Percentiles rank a stretch among this genome's conserved stretches.
Conservation (phyloP, 2,113 vertebrate genomes). For the Australoheros scitulus region DNA sequence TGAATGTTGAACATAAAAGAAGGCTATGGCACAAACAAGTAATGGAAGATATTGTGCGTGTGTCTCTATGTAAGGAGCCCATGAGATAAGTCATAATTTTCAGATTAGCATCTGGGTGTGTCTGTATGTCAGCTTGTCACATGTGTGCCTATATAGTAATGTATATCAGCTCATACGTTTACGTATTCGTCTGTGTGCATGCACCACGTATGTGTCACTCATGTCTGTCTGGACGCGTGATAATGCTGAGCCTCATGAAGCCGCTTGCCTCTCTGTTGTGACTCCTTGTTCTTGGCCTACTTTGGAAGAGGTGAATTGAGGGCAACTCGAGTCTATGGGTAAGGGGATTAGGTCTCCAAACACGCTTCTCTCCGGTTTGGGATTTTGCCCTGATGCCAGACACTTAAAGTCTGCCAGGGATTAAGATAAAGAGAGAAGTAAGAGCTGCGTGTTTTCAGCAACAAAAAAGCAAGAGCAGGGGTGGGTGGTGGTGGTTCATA, state of each 20-base stretch:
- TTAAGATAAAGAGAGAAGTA: constrained; percentile 81
- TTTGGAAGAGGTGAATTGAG: constrained; percentile 80
- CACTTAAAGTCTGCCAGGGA: constrained; percentile 84
- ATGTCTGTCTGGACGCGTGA: constrained; percentile 49
- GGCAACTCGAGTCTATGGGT: constrained; percentile 76
- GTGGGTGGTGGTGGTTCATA: constrained; percentile 38
- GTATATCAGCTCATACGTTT: constrained; percentile 52
- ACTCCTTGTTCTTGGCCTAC: constrained; percentile 82
- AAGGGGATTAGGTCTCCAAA: constrained; percentile 80
- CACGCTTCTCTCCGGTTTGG: constrained; percentile 79
- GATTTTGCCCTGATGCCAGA: constrained; percentile 80
- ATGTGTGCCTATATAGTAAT: constrained; percentile 7
- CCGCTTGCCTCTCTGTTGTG: constrained; percentile 71
- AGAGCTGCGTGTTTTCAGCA: constrained; percentile 58
- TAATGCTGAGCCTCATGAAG: constrained; percentile 63
- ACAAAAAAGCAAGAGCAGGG: constrained; percentile 58
- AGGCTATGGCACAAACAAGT: not conserved
- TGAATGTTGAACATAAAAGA: not conserved
- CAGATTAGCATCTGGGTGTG: constrained; percentile 39
- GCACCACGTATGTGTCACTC: constrained; percentile 38
- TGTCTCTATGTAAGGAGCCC: not conserved
- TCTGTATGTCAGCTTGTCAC: constrained; percentile 32
- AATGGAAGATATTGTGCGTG: not conserved
- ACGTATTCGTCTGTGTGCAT: constrained; percentile 11
- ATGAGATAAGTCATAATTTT: constrained; percentile 1